Evolutionary conservation across 2,888 invertebrate species (phyloP).

Genomic region (Hemistola chrysoprasaria): DNA sequence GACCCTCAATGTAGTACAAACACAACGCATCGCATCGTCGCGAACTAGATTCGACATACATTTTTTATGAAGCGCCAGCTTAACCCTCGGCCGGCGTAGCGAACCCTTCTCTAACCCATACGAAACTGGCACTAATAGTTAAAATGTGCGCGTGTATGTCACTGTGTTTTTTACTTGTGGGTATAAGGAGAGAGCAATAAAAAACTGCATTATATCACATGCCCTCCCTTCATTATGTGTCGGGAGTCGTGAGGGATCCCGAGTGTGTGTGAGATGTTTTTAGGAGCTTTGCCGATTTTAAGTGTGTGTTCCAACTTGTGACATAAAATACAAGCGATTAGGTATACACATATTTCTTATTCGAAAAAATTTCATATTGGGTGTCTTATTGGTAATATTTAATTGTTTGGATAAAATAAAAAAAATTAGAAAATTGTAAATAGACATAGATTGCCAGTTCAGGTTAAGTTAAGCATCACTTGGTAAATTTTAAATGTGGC

Average conservation of each 20-base stretch:
- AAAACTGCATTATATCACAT: slow-evolving; percentile 81
- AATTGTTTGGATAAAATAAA: too few species aligned
- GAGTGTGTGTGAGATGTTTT: slow-evolving; percentile 52
- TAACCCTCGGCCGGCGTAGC: slow-evolving; percentile 62
- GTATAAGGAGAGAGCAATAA: slow-evolving; percentile 79
- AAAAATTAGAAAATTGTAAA: too few species aligned
- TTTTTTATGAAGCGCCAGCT: slow-evolving; percentile 70
- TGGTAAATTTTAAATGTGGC: too few species aligned
- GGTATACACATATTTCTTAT: too few species aligned
- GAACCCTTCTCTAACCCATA: slow-evolving; percentile 72
- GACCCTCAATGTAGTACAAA: slow-evolving; percentile 53
- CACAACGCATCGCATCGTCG: slow-evolving; percentile 36
- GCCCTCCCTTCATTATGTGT: slow-evolving; percentile 76
- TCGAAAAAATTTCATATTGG: not conserved
- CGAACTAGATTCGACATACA: slow-evolving; percentile 66
- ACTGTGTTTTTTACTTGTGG: slow-evolving; percentile 74
- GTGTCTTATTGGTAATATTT: too few species aligned
- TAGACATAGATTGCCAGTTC: too few species aligned
- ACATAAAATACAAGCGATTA: too few species aligned
- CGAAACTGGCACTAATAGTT: slow-evolving; percentile 75
- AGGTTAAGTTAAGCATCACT: too few species aligned
- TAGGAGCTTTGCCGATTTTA: slow-evolving; percentile 33
- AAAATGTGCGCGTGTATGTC: slow-evolving; percentile 64
- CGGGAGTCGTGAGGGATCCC: slow-evolving; percentile 52
- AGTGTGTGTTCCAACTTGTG: slow-evolving; percentile 12